Base-by-base conservation (phyloP, 1,140 invertebrate genomes). In the Pectinophora gossypiella region DNA sequence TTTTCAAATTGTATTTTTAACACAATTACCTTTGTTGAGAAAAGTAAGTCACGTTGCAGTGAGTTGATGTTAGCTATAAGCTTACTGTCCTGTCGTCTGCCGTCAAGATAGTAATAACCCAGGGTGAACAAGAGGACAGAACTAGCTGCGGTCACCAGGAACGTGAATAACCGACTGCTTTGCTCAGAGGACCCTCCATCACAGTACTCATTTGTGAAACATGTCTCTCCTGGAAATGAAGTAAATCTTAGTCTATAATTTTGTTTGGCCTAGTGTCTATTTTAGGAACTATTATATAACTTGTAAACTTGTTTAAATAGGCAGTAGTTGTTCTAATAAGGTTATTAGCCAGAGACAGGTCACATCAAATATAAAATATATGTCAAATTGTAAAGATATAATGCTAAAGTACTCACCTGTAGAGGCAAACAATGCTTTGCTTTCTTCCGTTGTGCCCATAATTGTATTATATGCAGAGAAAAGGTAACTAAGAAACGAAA, bases 91-190 rank as follows among this genome's bases (percentile, higher is more conserved):
- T 92, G 89, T 66, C 91, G 90, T 64, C 88, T 91, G 71, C 93
- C 94, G 79, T 94, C 93, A 59, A 94, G 91, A 59, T 92, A 92
- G 77, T 94, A 93, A 80, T 94, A 94, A 18, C 92, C 93, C 48
- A 94, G 90, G n/a, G 91, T 91, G 66, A 95, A 94, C 50, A 94
- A 73, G 12, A 95, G 74, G 6, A 92, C 91, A 3, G 92, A 91
- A 32, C 90, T 75, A n/a, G 93, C 92, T 42, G 93, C 92, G 47
- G 94, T 91, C 1, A 88, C 48, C 5, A 90, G 76, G 61, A 88
- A 90, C 2, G 90, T 78, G 6, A 90, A 61, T 2, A 90, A 48
- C 1, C 81, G 68, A 51, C 80, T 82, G 42, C 61, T 72, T 18
- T 75, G 69, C 7, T 72, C 68, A 19, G 67, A 58, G 43, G 56